Evolutionary conservation across 92 coral and sea anemone genomes (phyloP).

Genomic region (Zoanthus gigantus): DNA sequence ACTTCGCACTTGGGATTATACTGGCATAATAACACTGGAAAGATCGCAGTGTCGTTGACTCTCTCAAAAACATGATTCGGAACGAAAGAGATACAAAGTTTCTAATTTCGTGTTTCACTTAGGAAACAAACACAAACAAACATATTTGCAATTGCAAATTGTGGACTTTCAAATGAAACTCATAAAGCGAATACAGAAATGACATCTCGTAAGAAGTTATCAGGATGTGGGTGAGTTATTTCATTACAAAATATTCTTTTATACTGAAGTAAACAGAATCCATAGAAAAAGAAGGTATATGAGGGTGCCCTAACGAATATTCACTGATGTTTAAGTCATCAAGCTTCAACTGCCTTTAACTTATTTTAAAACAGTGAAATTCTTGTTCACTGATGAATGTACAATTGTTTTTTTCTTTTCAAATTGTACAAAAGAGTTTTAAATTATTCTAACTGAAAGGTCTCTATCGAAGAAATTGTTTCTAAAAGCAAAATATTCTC

Average conservation of each 20-base stretch:
- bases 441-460: neutral
- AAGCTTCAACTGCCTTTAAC: too few species aligned
- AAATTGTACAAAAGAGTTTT: neutral
- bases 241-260: neutral
- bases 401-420: neutral
- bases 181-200: neutral
- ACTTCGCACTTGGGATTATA: neutral
- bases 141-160: neutral
- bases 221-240: neutral
- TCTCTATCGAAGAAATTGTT: neutral
- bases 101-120: neutral
- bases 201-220: neutral
- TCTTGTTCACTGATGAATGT: neutral
- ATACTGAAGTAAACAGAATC: neutral
- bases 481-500: too few species aligned
- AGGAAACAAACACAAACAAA: constrained; percentile 6
- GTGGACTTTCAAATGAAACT: neutral
- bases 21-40: neutral
- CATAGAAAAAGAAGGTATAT: neutral
- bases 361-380: too few species aligned
- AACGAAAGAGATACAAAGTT: neutral
- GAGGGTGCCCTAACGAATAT: neutral
- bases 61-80: neutral
- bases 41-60: neutral
- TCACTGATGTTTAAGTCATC: too few species aligned